Percentiles rank a stretch among this genome's conserved stretches.
Conservation (phyloP, 2,888 invertebrate species). For the Leucophenga montana region DNA sequence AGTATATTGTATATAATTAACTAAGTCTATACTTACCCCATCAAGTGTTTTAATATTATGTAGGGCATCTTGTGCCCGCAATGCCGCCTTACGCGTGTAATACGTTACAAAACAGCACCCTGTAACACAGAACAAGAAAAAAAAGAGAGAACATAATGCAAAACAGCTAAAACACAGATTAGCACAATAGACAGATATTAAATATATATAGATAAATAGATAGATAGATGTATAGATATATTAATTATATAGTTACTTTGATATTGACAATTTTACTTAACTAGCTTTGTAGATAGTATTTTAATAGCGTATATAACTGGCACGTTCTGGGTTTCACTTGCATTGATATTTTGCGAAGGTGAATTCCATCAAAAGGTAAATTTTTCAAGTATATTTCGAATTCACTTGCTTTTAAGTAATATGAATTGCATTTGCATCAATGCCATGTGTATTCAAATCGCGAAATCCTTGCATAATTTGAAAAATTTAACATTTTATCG, state of each 20-base stretch:
- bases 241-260: too few relatives aligned
- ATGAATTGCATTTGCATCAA: too few relatives aligned
- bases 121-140: constrained; percentile 79
- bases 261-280: constrained; percentile 5
- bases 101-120: constrained; percentile 99
- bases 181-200: constrained; percentile 40
- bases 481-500: too few relatives aligned
- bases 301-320: too few relatives aligned
- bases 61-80: constrained; percentile 98
- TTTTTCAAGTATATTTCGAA: too few relatives aligned
- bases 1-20: neutral
- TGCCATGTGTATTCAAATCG: too few relatives aligned
- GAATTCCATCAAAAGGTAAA: too few relatives aligned
- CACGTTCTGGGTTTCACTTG: too few relatives aligned
- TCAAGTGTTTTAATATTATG: constrained; percentile 98
- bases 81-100: constrained; percentile 96
- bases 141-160: constrained; percentile 39
- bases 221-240: too few relatives aligned
- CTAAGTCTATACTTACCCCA: constrained; percentile 84
- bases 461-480: too few relatives aligned
- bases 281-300: neutral
- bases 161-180: constrained; percentile 55
- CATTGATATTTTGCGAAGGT: too few relatives aligned
- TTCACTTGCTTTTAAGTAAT: too few relatives aligned
- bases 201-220: constrained; percentile 19